phyloP scores from a whole-genome alignment of 2,797 vertebrate species.

The Neoniphon sammara region DNA sequence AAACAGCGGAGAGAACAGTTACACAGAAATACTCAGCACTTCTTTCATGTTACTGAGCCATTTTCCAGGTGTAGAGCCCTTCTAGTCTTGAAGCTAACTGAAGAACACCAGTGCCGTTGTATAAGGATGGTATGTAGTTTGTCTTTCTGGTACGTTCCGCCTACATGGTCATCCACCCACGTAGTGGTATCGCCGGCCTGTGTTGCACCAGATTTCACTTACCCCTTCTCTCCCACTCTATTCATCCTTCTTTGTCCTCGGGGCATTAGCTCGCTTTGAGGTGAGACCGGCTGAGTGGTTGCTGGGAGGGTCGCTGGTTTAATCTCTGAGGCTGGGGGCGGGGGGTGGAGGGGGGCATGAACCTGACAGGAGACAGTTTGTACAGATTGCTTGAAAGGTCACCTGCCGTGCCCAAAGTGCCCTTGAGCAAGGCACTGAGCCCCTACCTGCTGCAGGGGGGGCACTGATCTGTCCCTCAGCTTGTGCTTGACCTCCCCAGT shows the following conservation, averaged over 20 bases:
- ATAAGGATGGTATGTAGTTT: constrained; percentile 14
- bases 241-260: constrained; percentile 38
- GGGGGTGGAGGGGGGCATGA: not conserved
- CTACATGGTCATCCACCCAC: constrained; percentile 51
- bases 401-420: constrained; percentile 7
- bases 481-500: constrained; percentile 3
- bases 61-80: not conserved
- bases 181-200: constrained; percentile 34
- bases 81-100: not conserved
- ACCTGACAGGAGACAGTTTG: constrained; percentile 24
- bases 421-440: constrained; percentile 17
- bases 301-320: constrained; percentile 25
- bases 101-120: constrained; percentile 24
- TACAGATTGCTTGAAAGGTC: constrained; percentile 39
- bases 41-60: no score
- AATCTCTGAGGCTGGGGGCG: constrained; percentile 10
- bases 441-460: not conserved
- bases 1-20: not conserved
- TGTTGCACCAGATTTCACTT: constrained; percentile 32
- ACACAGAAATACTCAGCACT: not conserved
- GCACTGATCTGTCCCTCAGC: not conserved
- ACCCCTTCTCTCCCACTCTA: not conserved
- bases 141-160: constrained; percentile 32
- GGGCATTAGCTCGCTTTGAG: constrained; percentile 41
- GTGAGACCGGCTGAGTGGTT: constrained; percentile 6